Percentiles rank a stretch among this genome's conserved stretches.
phyloP scores from a whole-genome alignment of 2,888 invertebrate genomes.

The Halocaridina rubra region DNA sequence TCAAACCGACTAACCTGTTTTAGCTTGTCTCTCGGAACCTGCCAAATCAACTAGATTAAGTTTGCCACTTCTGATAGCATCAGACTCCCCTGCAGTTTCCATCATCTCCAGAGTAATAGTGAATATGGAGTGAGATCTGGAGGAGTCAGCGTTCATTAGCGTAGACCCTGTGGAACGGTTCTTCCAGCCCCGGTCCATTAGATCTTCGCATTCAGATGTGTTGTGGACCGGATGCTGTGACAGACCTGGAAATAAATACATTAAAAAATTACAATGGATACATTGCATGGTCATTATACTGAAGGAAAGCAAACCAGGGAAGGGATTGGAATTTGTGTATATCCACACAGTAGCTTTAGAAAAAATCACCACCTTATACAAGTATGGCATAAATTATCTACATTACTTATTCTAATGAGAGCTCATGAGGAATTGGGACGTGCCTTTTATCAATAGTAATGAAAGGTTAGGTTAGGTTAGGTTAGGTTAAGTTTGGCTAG shows the following conservation, averaged over 20 bases:
- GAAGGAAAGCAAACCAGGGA: too few species aligned
- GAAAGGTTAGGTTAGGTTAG: too few species aligned
- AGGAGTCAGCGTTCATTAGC: slow-evolving; percentile 88
- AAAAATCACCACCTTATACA: too few species aligned
- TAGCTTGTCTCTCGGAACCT: slow-evolving; percentile 86
- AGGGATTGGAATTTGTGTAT: too few species aligned
- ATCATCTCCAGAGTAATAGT: slow-evolving; percentile 87
- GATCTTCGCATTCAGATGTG: slow-evolving; percentile 79
- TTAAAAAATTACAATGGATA: too few species aligned
- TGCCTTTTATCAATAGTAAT: too few species aligned
- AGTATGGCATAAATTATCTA: too few species aligned
- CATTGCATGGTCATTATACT: too few species aligned
- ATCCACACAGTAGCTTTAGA: too few species aligned
- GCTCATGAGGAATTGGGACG: too few species aligned
- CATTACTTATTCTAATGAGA: too few species aligned
- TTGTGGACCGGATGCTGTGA: slow-evolving; percentile 82
- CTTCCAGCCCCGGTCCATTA: slow-evolving; percentile 81
- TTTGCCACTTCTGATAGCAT: slow-evolving; percentile 78
- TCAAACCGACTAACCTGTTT: slow-evolving; percentile 75
- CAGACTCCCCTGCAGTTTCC: slow-evolving; percentile 69
- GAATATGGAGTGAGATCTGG: slow-evolving; percentile 89
- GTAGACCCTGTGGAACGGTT: slow-evolving; percentile 87
- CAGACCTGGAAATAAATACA: slow-evolving; percentile 74
- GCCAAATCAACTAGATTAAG: slow-evolving; percentile 90
- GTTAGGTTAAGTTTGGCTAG: too few species aligned